These are phyloP conservation scores for Sminthurides aquaticus DNA, from an alignment of 2,888 invertebrate species.

Conservation along the genomic window DNA sequence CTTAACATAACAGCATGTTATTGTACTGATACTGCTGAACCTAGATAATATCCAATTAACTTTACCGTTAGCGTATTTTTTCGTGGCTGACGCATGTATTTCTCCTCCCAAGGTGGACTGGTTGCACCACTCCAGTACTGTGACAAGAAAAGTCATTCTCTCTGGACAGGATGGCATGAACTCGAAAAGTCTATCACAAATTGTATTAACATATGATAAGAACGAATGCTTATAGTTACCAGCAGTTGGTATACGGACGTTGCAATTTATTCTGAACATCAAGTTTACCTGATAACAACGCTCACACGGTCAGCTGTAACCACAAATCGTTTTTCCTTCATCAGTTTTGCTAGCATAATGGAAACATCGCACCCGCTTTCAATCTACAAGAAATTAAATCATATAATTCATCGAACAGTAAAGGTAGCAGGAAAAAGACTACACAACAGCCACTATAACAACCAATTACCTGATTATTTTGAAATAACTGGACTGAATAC, in stretches of 20 bases:
- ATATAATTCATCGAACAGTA: too few relatives aligned
- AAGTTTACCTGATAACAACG: not conserved
- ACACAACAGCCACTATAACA: not conserved
- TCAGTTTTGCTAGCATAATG: conserved; percentile 38
- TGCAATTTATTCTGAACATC: too few relatives aligned
- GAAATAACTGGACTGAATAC: conserved; percentile 27
- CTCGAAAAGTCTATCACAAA: conserved; percentile 10
- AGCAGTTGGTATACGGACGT: too few relatives aligned
- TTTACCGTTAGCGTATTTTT: conserved; percentile 33
- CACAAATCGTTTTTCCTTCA: conserved; percentile 26
- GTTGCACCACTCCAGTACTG: conserved; percentile 32
- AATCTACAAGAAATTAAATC: conserved; percentile 20
- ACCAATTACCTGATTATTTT: conserved; percentile 32
- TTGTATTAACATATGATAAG: not conserved
- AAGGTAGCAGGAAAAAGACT: too few relatives aligned
- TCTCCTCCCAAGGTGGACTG: conserved; percentile 24
- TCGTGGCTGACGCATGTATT: conserved; percentile 31
- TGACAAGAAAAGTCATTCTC: conserved; percentile 28
- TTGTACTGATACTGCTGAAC: too few relatives aligned
- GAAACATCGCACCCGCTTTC: conserved; percentile 42
- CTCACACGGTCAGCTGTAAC: conserved; percentile 27
- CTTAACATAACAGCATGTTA: too few relatives aligned
- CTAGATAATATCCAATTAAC: too few relatives aligned
- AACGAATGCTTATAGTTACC: too few relatives aligned
- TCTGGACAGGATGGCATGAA: conserved; percentile 35